Evolutionary conservation across 2,797 vertebrate species (phyloP).

Genomic region (Podargus strigoides): DNA sequence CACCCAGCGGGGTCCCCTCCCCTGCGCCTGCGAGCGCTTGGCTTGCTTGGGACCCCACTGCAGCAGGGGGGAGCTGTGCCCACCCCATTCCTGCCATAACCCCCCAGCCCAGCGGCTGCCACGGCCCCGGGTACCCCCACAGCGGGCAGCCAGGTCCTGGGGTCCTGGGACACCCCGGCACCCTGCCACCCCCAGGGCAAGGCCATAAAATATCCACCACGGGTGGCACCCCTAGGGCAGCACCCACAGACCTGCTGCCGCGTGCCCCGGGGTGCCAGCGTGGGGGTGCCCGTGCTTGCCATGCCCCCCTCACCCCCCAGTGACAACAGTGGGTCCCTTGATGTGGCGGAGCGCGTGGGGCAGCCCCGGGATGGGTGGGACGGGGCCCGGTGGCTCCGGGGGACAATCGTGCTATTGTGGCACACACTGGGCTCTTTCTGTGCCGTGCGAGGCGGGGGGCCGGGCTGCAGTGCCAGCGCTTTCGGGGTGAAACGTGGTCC

Average conservation of each 20-base stretch:
- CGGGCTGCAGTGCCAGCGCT: background rate
- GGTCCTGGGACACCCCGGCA: no score
- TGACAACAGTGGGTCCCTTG: slow-evolving; percentile 25
- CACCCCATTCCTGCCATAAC: rapidly evolving
- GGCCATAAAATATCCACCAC: background rate
- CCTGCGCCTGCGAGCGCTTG: no score
- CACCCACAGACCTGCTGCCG: background rate
- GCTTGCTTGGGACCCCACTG: no score
- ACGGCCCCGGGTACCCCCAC: rapidly evolving
- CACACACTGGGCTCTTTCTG: background rate
- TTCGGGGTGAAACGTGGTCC: background rate
- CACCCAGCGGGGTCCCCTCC: no score
- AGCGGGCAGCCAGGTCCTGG: rapidly evolving
- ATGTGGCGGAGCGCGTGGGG: slow-evolving; percentile 39
- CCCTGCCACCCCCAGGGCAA: no score
- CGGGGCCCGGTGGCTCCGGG: background rate
- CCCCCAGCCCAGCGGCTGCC: rapidly evolving
- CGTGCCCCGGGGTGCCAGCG: background rate
- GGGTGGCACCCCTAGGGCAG: background rate
- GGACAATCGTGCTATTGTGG: slow-evolving; percentile 51
- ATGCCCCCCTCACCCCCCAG: rapidly evolving
- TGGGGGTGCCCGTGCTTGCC: background rate
- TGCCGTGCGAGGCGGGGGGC: background rate
- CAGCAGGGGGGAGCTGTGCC: background rate
- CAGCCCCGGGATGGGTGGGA: slow-evolving; percentile 44